Evolutionary conservation across 2,797 vertebrate species (phyloP), one percentile per base, ranked within the genome.

Genomic region (Enteromius treurensis): DNA sequence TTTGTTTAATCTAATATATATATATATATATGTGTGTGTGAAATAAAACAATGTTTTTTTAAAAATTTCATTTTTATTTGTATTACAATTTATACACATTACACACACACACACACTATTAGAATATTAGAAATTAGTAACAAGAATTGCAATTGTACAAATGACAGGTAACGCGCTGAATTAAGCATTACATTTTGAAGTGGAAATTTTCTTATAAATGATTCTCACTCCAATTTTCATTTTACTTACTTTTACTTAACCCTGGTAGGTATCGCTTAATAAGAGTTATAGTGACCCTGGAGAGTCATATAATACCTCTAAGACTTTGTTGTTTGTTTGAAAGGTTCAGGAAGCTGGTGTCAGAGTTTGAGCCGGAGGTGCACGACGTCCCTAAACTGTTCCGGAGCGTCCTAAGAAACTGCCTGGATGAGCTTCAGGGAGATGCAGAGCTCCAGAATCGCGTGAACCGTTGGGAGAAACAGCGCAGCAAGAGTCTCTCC

Each of bases 401-500:
- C 83, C 94, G 94, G 62, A 87, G 92, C 0, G 92, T 95, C 26
- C 87, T 96, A 10, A 91, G 84, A 0, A 91, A 95, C 60, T 92
- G 89, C 34, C 85, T 93, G 75, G 93, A 94, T 0, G 93, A 95
- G 78, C 34, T 86, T 40, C 90, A 58, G 0, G 77, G 76, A 26
- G 85, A 88, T 0, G 90, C 89, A 0, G 90, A 91, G 1, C 0
- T 84, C 49, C 85, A 89, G 40, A 5, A 53, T 4, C 84, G 88
- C 0, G 83, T 88, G 1, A 37, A 51, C 2, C 11, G 80, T 21
- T 87, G 85, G 34, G 91, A 92, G 70, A 94, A 94, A 75, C 92
- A 92, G 55, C 94, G 95, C 86, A 95, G 94, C 90, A 94, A 94
- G 88, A 96, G 95, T 86, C 92, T 95, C 32, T 95, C 95, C 10